Percentiles rank a stretch among this genome's conserved stretches.
Evolutionary conservation across 2,797 vertebrate genomes (phyloP).

Genomic region (Carcharodon carcharias): DNA sequence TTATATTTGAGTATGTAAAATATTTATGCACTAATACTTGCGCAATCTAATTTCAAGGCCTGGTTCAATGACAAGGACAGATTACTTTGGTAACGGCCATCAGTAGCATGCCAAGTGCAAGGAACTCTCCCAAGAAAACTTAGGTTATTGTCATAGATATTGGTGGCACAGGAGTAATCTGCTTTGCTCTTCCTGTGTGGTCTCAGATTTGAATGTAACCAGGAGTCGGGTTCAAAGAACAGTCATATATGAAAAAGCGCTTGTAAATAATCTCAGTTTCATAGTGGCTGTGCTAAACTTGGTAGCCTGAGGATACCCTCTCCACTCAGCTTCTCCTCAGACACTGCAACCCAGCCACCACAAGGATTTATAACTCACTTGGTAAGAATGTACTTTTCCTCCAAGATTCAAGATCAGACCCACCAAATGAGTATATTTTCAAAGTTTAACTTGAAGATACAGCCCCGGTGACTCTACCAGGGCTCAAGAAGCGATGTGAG

Average conservation of each 20-base stretch:
- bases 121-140: neutral
- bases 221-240: slow-evolving; percentile 7
- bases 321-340: neutral
- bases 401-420: neutral
- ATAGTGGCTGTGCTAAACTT: neutral
- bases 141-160: neutral
- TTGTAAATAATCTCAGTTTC: slow-evolving; percentile 32
- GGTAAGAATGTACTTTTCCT: neutral
- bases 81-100: neutral
- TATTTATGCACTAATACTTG: neutral
- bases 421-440: neutral
- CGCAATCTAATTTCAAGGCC: neutral
- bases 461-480: neutral
- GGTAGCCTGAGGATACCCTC: neutral
- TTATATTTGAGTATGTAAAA: neutral
- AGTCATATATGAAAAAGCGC: slow-evolving; percentile 7
- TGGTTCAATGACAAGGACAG: neutral
- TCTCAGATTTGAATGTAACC: slow-evolving; percentile 13
- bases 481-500: neutral
- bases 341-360: neutral
- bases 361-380: neutral
- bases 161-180: neutral
- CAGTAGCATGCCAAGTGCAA: neutral
- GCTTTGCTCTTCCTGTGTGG: slow-evolving; percentile 23
- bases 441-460: neutral